phyloP scores from a whole-genome alignment of 2,113 vertebrate genomes.

The Thunnus thynnus region DNA sequence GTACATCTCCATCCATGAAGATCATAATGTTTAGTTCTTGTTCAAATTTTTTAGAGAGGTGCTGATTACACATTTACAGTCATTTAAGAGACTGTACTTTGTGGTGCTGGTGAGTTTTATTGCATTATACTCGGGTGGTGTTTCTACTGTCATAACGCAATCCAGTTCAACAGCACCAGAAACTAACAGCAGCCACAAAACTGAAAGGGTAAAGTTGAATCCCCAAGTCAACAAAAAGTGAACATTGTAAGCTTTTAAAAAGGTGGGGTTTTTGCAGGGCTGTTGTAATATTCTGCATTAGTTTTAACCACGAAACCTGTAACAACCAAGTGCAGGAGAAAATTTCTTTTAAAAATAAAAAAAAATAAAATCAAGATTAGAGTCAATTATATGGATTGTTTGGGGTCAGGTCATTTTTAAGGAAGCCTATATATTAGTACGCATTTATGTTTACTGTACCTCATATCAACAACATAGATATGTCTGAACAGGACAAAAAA shows the following conservation, averaged over 20 bases:
- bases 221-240: neutral
- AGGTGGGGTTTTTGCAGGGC: neutral
- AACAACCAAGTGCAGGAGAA: neutral
- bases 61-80: neutral
- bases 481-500: neutral
- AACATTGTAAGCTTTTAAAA: neutral
- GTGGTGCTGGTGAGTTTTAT: neutral
- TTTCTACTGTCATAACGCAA: too few species aligned
- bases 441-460: neutral
- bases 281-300: neutral
- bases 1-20: neutral
- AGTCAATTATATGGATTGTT: neutral
- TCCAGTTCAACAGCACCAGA: too few species aligned
- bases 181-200: too few species aligned
- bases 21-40: neutral
- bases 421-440: neutral
- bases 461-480: neutral
- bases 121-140: too few species aligned
- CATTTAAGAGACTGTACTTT: neutral
- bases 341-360: neutral
- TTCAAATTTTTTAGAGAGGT: neutral
- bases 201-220: neutral
- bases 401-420: slow-evolving; percentile 9
- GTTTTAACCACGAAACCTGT: neutral
- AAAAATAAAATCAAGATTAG: neutral